Percentiles rank a stretch among this genome's conserved stretches.
Conservation (phyloP, 2,113 vertebrate genomes). For the Probosciger aterrimus region DNA sequence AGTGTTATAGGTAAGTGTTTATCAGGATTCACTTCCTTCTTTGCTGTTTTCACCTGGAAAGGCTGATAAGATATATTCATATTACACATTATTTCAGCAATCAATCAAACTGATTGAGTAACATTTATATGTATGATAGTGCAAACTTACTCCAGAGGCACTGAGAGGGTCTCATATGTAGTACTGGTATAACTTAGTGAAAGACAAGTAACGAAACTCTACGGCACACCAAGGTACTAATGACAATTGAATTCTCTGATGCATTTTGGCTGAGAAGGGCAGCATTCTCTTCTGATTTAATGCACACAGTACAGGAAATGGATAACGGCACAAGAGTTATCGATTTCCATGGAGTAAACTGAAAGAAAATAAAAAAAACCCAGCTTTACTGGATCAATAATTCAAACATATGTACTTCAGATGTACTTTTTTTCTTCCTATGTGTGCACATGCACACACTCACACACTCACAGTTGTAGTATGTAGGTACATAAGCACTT, state of each 20-base stretch:
- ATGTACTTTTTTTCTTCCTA: background rate
- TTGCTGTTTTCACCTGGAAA: background rate
- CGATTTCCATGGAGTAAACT: background rate
- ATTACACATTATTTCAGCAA: background rate
- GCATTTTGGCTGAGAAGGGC: background rate
- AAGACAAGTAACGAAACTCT: background rate
- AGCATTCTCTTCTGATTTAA: background rate
- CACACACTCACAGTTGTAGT: background rate
- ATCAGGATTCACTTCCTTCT: background rate
- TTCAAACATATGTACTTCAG: background rate
- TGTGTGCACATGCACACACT: background rate
- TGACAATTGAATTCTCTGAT: background rate
- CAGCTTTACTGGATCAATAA: background rate
- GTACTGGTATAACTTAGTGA: background rate
- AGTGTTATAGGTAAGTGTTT: background rate
- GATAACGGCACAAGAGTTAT: background rate
- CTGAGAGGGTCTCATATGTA: background rate
- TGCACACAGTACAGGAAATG: background rate
- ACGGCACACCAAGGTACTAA: background rate
- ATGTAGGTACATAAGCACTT: background rate
- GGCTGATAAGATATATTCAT: background rate
- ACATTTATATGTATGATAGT: background rate
- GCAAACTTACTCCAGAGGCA: background rate
- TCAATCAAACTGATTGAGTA: background rate
- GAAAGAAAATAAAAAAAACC: background rate